A percentile compares a stretch with the other conserved stretches of the same genome.
Conservation (phyloP, 92 coral and sea anemone genomes). For the Porites divaricata region DNA sequence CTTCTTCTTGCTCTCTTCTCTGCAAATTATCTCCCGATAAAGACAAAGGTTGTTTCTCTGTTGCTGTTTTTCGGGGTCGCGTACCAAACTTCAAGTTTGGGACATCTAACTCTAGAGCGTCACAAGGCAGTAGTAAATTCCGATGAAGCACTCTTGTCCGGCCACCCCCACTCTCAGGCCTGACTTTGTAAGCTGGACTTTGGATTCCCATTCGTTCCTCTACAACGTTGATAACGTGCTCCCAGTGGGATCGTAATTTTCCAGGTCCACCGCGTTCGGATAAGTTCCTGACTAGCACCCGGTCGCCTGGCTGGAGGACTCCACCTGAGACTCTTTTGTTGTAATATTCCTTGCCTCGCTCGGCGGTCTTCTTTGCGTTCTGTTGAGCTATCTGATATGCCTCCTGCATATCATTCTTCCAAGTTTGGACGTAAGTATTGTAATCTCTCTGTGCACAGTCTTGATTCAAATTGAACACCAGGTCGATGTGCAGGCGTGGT, state of each 20-base stretch:
- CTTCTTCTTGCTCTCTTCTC: constrained; percentile 15
- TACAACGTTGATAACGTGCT: constrained; percentile 26
- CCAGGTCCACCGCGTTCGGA: constrained; percentile 38
- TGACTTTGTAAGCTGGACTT: too few relatives aligned
- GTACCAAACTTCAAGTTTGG: neutral
- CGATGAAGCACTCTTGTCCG: constrained; percentile 32
- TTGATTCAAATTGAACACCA: constrained; percentile 30
- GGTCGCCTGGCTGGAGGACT: constrained; percentile 45
- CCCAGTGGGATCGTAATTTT: constrained; percentile 37
- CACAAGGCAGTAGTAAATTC: constrained; percentile 40
- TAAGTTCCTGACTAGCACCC: constrained; percentile 38
- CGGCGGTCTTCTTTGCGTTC: constrained; percentile 27
- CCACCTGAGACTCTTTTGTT: constrained; percentile 39
- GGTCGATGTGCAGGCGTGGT: constrained; percentile 36
- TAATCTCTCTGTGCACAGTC: constrained; percentile 11
- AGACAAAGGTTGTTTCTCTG: constrained; percentile 17
- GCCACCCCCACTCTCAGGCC: constrained; percentile 33
- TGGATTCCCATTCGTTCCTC: constrained; percentile 32
- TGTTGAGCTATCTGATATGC: constrained; percentile 31
- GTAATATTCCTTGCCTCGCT: constrained; percentile 31
- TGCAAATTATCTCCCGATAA: neutral
- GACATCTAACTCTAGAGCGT: constrained; percentile 27
- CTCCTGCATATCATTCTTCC: constrained; percentile 38
- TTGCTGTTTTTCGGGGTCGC: neutral
- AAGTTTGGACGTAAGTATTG: constrained; percentile 31